Conservation (phyloP, 2,113 vertebrate species). For the Equus quagga region DNA sequence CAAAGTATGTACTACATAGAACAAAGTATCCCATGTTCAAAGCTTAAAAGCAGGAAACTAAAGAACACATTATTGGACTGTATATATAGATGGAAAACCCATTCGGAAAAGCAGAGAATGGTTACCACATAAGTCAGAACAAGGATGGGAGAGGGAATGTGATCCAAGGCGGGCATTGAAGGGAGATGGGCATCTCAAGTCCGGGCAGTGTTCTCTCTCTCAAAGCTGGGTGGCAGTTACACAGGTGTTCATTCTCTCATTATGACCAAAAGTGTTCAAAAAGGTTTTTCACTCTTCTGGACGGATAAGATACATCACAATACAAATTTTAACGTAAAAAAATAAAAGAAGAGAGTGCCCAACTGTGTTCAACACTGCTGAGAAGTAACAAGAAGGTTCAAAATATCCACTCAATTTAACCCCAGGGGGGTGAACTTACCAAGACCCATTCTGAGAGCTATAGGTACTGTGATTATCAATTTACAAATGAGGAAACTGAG, state of each 20-base stretch:
- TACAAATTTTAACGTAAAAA: slow-evolving; percentile 16
- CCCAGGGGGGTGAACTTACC: neutral
- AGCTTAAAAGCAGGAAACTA: neutral
- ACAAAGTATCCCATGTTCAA: neutral
- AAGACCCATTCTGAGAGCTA: neutral
- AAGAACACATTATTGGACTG: neutral
- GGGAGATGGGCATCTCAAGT: neutral
- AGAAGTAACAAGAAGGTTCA: neutral
- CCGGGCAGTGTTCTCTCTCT: neutral
- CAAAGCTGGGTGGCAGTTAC: neutral
- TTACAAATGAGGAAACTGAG: slow-evolving; percentile 46
- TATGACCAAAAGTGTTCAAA: neutral
- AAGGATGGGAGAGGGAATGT: neutral
- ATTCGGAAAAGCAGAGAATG: neutral
- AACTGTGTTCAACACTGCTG: neutral
- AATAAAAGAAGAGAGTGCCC: neutral
- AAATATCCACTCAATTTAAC: neutral
- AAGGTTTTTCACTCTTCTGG: neutral
- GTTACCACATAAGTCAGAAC: neutral
- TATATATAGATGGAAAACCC: neutral
- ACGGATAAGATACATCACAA: neutral
- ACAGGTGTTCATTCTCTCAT: neutral
- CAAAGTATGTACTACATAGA: neutral
- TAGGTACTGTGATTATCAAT: neutral
- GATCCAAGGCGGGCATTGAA: neutral